Percentiles rank a stretch among this genome's conserved stretches.
Conservation (phyloP, 2,113 vertebrate species). For the Leucopsar rothschildi region DNA sequence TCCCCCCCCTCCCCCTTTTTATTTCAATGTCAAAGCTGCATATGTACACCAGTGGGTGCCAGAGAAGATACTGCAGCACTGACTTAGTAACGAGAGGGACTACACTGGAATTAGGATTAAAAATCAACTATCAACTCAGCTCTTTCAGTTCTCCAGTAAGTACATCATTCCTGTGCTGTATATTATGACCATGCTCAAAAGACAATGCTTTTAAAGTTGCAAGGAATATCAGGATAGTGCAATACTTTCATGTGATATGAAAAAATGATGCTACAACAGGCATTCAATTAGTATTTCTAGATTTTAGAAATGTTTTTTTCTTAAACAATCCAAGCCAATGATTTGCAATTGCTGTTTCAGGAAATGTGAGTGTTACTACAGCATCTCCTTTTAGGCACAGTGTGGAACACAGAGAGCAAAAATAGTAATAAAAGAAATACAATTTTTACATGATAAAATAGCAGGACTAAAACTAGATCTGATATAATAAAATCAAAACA, state of each 20-base stretch:
- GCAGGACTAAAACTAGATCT: slow-evolving; percentile 4
- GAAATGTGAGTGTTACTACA: slow-evolving; percentile 20
- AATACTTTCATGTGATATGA: neutral
- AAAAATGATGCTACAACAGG: neutral
- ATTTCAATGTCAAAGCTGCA: slow-evolving; percentile 67
- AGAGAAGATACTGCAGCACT: slow-evolving; percentile 60
- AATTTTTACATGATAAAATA: neutral
- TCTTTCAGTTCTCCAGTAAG: slow-evolving; percentile 7
- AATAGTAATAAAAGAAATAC: slow-evolving; percentile 9
- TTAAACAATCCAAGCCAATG: neutral
- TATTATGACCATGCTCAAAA: neutral
- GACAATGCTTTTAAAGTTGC: neutral
- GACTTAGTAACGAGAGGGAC: slow-evolving; percentile 22
- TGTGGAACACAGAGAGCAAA: neutral
- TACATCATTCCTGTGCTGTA: neutral
- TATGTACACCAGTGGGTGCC: slow-evolving; percentile 32
- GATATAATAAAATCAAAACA: slow-evolving; percentile 46
- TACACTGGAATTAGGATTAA: slow-evolving; percentile 7
- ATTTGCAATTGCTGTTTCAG: slow-evolving; percentile 11
- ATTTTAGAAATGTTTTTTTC: slow-evolving; percentile 15
- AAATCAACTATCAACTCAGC: slow-evolving; percentile 22
- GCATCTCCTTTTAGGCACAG: neutral
- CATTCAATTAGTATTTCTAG: slow-evolving; percentile 25
- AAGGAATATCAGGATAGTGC: neutral
- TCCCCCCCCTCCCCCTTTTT: neutral